Conservation (phyloP, 2,888 invertebrate genomes). For the Xanthia togata region DNA sequence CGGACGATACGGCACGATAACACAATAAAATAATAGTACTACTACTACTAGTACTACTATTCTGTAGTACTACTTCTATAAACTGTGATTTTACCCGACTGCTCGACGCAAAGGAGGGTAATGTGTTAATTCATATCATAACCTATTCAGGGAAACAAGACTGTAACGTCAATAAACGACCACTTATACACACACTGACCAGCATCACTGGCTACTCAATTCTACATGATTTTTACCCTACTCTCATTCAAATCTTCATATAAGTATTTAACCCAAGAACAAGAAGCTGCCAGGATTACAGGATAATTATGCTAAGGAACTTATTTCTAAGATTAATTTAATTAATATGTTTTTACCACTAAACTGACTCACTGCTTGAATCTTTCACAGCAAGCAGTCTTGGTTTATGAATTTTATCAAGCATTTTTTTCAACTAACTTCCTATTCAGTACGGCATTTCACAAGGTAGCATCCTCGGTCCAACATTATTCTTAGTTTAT, state of each 20-base stretch:
- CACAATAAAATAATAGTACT: neutral
- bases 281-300: neutral
- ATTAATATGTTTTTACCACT: neutral
- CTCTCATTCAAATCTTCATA: neutral
- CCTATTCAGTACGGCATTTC: too few species aligned
- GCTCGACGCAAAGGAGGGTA: too few species aligned
- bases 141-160: neutral
- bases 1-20: slow-evolving; percentile 65
- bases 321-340: neutral
- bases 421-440: too few species aligned
- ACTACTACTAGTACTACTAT: neutral
- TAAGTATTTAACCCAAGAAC: neutral
- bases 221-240: neutral
- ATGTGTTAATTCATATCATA: neutral
- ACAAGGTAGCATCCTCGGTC: too few species aligned
- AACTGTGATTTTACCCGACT: neutral
- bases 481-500: too few species aligned
- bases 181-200: neutral
- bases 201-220: neutral
- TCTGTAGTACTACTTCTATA: too few species aligned
- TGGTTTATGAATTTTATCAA: neutral
- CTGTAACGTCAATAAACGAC: neutral
- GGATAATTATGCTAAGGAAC: neutral
- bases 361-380: neutral
- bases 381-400: too few species aligned